Percentiles rank a stretch among this genome's conserved stretches.
Evolutionary conservation across 2,888 invertebrate genomes (phyloP).

Genomic region (Pseudoips prasinana): DNA sequence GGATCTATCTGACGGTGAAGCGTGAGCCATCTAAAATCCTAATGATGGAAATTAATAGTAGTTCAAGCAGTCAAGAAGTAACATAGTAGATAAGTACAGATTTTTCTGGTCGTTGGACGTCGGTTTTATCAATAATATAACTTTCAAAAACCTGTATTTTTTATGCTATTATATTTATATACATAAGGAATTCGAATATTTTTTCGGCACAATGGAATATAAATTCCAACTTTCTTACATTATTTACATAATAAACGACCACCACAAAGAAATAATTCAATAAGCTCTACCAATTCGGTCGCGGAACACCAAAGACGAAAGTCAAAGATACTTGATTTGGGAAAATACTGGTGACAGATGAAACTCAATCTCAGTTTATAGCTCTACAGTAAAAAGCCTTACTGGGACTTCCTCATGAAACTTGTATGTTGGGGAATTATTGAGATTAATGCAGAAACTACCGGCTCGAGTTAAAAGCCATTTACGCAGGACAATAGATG

Average conservation of each 20-base stretch:
- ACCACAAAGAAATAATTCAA: background rate
- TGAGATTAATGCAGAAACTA: slow-evolving; percentile 8
- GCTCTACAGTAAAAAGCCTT: slow-evolving; percentile 14
- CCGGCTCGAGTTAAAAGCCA: slow-evolving; percentile 4
- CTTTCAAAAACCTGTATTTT: too few species aligned
- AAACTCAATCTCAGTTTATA: slow-evolving; percentile 20
- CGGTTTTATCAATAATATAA: too few species aligned
- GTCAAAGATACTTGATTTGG: slow-evolving; percentile 5
- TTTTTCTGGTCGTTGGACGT: too few species aligned
- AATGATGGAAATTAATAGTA: too few species aligned
- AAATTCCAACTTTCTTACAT: background rate
- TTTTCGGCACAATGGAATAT: background rate
- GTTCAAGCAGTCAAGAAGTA: too few species aligned
- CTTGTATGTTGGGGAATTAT: slow-evolving; percentile 11
- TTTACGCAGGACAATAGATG: slow-evolving; percentile 3
- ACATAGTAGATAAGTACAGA: too few species aligned
- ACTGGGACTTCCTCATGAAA: slow-evolving; percentile 11
- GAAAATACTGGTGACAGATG: slow-evolving; percentile 13
- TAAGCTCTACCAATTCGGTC: slow-evolving; percentile 5
- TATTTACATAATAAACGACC: background rate
- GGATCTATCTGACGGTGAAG: too few species aligned
- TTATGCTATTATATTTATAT: too few species aligned
- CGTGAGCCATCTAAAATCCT: too few species aligned
- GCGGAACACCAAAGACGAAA: slow-evolving; percentile 1
- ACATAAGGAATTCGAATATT: too few species aligned